A percentile compares a stretch with the other conserved stretches of the same genome.
These are phyloP conservation scores for Sparus aurata DNA, from an alignment of 2,797 vertebrate genomes.

Conservation along the genomic window DNA sequence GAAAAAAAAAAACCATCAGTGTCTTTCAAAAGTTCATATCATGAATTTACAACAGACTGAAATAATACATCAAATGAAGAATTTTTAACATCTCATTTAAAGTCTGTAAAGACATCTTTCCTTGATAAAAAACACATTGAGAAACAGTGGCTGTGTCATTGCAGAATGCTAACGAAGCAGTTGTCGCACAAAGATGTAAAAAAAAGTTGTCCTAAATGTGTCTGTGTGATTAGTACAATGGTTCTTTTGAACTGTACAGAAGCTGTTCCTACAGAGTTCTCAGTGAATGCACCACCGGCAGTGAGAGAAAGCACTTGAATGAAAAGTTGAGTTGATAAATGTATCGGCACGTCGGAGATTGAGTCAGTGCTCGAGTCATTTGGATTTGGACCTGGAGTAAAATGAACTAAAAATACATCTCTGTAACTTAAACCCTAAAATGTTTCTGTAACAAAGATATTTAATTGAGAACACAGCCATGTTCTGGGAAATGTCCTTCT, in stretches of 20 bases:
- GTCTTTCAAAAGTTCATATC: conserved; percentile 82
- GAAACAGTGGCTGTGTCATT: conserved; percentile 61
- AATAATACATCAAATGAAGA: conserved; percentile 66
- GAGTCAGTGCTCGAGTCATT: conserved; percentile 57
- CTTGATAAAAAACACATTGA: conserved; percentile 36
- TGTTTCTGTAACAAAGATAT: conserved; percentile 38
- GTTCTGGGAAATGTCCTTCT: conserved; percentile 34
- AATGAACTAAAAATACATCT: conserved; percentile 67
- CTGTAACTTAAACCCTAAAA: conserved; percentile 41
- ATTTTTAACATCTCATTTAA: conserved; percentile 64
- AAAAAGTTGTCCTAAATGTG: conserved; percentile 20
- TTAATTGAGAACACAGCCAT: conserved; percentile 46
- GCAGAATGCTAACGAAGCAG: conserved; percentile 53
- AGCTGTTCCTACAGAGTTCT: conserved; percentile 47
- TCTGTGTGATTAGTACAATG: conserved; percentile 38
- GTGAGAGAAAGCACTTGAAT: conserved; percentile 63
- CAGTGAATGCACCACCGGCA: conserved; percentile 58
- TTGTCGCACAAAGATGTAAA: conserved; percentile 36
- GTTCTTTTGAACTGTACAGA: conserved; percentile 67
- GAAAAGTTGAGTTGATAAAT: conserved; percentile 30
- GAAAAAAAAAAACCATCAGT: conserved; percentile 74
- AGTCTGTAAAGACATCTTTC: conserved; percentile 53
- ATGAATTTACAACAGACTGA: conserved; percentile 71
- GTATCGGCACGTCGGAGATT: conserved; percentile 37
- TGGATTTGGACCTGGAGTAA: conserved; percentile 56